Base-by-base conservation (phyloP, 2,888 invertebrate genomes). In the Gastracanthus pulcherrimus region DNA sequence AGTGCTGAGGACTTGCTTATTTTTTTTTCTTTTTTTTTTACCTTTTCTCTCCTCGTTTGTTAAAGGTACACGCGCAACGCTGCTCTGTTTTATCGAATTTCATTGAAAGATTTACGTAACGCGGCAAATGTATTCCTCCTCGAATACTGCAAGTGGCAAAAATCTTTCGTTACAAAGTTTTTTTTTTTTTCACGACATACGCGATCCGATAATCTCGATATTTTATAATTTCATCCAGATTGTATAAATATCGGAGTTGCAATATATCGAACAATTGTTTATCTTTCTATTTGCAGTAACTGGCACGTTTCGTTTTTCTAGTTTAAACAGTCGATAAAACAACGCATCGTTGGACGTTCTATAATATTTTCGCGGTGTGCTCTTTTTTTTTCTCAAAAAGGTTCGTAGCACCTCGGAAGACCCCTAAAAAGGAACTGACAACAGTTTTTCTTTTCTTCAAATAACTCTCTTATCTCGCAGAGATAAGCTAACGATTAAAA, bases 381-480 rank as follows among this genome's bases (percentile, higher is more conserved):
- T 11, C 64, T 70, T 23, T 19, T 60, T 19, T 60, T 41, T 66
- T 6, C n/a, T n/a, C n/a, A n/a, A 79, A 67, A 72, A 60, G 41
- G 23, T 38, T 23, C 23, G 9, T n/a, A 79, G 31, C 55, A 13
- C 36, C 45, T 74, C 67, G 79, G 79, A 79, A 79, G 74, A 79
- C 79, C 60, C 60, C 79, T 67, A 66, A 71, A 48, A 66, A 78
- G 71, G 71, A 70, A 66, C 75, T 71, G 36, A 48, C 36, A n/a
- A 48, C 58, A n/a, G n/a, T n/a, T n/a, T 67, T 19, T 19, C 16
- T 38, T 74, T 55, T 45, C 0, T 29, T 29, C n/a, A 62, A 62
- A 16, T 45, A 66, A 34, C 29, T 60, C 36, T 31, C 3, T 72
- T 72, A 66, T 58, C 41, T 72, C 41, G 36, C 45, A 3, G 29